Evolutionary conservation across 2,113 vertebrate genomes (phyloP), one percentile per base, ranked within the genome.

Genomic region (Condylura cristata): DNA sequence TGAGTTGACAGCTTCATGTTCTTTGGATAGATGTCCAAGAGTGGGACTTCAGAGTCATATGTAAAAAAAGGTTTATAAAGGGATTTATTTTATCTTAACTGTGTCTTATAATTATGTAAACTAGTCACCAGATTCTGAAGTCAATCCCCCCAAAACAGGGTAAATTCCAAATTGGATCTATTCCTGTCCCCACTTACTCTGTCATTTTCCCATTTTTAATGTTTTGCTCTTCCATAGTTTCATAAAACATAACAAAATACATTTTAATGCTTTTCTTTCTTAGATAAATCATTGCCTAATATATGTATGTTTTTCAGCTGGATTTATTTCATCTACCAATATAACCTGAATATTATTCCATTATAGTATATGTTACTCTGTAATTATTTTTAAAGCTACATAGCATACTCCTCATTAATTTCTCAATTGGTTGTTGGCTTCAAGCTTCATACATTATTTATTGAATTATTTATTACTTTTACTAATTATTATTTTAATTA

Each of bases 21-120:
- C 14, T 51, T 51, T 51, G 48, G 14, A 51, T 14, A 51, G 48
- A 51, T 12, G 14, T 12, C 12, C 8, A 51, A 51, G 14, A 51
- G 48, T 16, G 48, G 48, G 14, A 7, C 48, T 51, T 51, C 7
- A 51, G 14, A 12, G 48, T 51, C 48, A 51, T 51, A 51, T 51
- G 48, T 51, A 7, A 51, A 51, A 14, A 51, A 12, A 51, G 48
- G 48, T 82, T 78, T 78, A 37, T 0, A 34, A 24, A 32, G 34
- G 37, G 18, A 65, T 71, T 89, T 79, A 20, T 63, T 76, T 60
- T n/a, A 65, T 89, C n/a, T 71, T 79, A 85, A 34, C 30, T 83
- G 4, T 71, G 20, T 79, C 90, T 94, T 76, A 66, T 74, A 94
- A 34, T 83, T 82, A 86, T 34, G 4, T 32, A 68, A 88, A 83